Evolutionary conservation across 2,888 invertebrate genomes (phyloP), one percentile per base, ranked within the genome.

Genomic region (Erebia aethiops): DNA sequence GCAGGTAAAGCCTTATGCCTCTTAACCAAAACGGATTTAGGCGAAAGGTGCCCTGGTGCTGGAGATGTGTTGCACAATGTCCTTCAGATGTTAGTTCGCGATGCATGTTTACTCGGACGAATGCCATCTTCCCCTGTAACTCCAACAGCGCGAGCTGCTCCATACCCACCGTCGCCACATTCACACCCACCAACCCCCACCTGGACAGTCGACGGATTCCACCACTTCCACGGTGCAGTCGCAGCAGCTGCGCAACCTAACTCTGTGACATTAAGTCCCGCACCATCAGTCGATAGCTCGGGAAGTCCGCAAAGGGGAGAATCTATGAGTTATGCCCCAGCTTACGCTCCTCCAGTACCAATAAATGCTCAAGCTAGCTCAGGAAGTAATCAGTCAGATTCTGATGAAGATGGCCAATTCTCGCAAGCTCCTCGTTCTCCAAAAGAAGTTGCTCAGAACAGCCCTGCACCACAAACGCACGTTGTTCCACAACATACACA

Each of bases 41-140:
- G 97, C 41, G 98, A 98, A 84, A 95, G 99, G 71, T 98, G 98
- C 79, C 98, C 98, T 0, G 97, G 98, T 21, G 98, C 98, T 49
- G 99, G 99, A 2, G 99, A 99, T 86, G 97, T 99, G 21, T 93
- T 99, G 74, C 98, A 98, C 94, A 99, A 99, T 90, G 98, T 98
- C 49, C 94, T 99, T 61, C 97, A 97, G 86, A 96, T 98, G 94
- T 91, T 98, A 73, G 96, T 97, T 69, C 95, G 97, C 56, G 97
- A 98, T 85, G 96, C 97, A 74, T 96, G 96, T 81, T 94, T 96
- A 84, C 89, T 97, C 82, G 96, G 97, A 79, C 95, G 96, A 92
- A 96, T 96, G 84, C 94, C 97, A 77, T 97, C 97, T 52, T 97
- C 96, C 76, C 97, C 97, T 54, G 96, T 97, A 65, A 97, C 97